Conservation (phyloP, 2,797 vertebrate species). For the Oreonectes daqikongensis region DNA sequence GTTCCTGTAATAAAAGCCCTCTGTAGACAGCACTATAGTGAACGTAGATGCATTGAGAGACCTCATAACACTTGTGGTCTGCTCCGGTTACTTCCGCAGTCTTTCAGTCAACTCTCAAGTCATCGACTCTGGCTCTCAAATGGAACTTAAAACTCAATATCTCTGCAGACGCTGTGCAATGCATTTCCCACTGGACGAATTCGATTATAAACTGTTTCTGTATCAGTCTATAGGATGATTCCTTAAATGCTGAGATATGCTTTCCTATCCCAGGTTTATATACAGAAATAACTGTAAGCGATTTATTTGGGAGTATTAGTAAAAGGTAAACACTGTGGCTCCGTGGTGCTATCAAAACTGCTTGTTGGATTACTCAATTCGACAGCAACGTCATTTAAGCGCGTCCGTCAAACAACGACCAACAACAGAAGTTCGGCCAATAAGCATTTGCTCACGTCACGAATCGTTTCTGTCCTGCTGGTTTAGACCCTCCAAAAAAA, state of each 20-base stretch:
- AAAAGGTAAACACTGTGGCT: background rate
- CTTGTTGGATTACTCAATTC: no score
- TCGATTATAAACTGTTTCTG: background rate
- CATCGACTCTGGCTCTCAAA: background rate
- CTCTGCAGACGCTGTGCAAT: background rate
- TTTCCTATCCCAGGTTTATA: background rate
- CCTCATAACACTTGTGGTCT: constrained; percentile 4
- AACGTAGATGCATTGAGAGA: background rate
- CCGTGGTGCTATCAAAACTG: background rate
- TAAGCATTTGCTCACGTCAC: no score
- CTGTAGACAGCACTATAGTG: constrained; percentile 1
- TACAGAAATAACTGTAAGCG: background rate
- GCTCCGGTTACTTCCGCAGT: constrained; percentile 1
- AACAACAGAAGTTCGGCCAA: no score
- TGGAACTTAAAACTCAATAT: constrained; percentile 10
- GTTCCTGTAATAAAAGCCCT: constrained; percentile 36
- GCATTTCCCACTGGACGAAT: background rate
- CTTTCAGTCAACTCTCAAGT: constrained; percentile 4
- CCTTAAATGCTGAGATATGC: background rate
- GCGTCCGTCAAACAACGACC: no score
- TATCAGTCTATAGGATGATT: background rate
- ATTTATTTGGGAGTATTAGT: background rate
- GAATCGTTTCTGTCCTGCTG: no score
- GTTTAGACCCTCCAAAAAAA: no score
- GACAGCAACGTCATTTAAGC: no score